Evolutionary conservation across 2,888 invertebrate genomes (phyloP).

Genomic region (Mactromeris polynyma): DNA sequence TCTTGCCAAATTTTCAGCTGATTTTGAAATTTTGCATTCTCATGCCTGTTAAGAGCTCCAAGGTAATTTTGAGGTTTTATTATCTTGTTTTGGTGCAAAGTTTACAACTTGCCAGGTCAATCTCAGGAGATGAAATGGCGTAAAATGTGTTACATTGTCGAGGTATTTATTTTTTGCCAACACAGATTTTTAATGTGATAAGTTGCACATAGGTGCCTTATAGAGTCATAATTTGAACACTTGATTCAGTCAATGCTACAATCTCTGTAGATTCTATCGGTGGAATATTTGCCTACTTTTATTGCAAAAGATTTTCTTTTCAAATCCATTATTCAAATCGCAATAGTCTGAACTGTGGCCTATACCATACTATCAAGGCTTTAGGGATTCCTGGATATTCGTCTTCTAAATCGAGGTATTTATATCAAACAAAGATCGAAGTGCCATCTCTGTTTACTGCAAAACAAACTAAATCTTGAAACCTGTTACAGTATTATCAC

Average conservation of each 20-base stretch:
- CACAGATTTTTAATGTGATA: too few species aligned
- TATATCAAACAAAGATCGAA: not conserved
- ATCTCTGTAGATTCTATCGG: not conserved
- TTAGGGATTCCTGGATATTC: not conserved
- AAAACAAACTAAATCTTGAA: not conserved
- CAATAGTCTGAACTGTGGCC: not conserved
- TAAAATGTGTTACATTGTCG: not conserved
- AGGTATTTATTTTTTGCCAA: not conserved
- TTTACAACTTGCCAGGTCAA: not conserved
- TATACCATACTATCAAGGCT: not conserved
- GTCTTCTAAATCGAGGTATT: not conserved
- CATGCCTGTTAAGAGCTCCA: too few species aligned
- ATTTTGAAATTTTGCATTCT: too few species aligned
- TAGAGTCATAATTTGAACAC: not conserved
- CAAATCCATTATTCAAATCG: not conserved
- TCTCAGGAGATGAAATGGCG: not conserved
- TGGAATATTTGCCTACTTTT: too few species aligned
- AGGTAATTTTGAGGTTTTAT: slow-evolving; percentile 17
- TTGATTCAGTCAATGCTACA: not conserved
- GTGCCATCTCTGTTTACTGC: not conserved
- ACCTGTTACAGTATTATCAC: too few species aligned
- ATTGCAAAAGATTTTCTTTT: not conserved
- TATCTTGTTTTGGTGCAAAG: slow-evolving; percentile 3
- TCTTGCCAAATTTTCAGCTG: too few species aligned
- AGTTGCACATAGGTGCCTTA: too few species aligned